phyloP scores from a whole-genome alignment of 2,888 invertebrate species.

The Hedychridium roseum region DNA sequence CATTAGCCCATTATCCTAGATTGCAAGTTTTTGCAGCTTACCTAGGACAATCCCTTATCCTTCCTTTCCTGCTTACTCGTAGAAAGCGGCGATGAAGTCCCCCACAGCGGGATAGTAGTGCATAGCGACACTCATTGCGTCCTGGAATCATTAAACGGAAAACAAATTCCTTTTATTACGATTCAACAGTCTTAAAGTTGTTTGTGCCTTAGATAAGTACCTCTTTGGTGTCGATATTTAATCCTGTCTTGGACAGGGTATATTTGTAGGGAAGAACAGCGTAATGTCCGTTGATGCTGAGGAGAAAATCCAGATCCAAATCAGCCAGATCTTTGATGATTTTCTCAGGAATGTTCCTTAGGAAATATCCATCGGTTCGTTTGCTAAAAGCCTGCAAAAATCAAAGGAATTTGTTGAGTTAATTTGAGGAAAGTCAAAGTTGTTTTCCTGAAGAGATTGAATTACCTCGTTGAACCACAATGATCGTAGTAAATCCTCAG shows the following conservation, averaged over 20 bases:
- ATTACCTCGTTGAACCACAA: conserved; percentile 45
- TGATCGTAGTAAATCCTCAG: conserved; percentile 41
- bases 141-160: conserved; percentile 25
- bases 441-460: conserved; percentile 4
- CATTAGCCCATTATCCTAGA: too few species aligned
- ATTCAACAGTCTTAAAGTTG: neutral
- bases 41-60: too few species aligned
- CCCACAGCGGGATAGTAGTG: conserved; percentile 38
- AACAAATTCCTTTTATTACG: neutral
- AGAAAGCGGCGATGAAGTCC: conserved; percentile 31
- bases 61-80: too few species aligned
- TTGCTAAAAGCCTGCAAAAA: conserved; percentile 34
- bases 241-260: conserved; percentile 32
- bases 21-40: too few species aligned
- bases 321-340: conserved; percentile 28
- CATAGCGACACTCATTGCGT: conserved; percentile 28
- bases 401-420: too few species aligned
- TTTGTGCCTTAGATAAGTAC: conserved; percentile 23
- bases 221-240: conserved; percentile 38
- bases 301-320: conserved; percentile 32
- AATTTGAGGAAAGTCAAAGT: too few species aligned
- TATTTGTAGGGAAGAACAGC: conserved; percentile 48
- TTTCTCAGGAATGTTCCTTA: conserved; percentile 34
- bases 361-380: conserved; percentile 34
- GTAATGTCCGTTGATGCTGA: conserved; percentile 48